Evolutionary conservation across 2,888 invertebrate species (phyloP), one percentile per base, ranked within the genome.

Genomic region (Liodrosophila aerea): DNA sequence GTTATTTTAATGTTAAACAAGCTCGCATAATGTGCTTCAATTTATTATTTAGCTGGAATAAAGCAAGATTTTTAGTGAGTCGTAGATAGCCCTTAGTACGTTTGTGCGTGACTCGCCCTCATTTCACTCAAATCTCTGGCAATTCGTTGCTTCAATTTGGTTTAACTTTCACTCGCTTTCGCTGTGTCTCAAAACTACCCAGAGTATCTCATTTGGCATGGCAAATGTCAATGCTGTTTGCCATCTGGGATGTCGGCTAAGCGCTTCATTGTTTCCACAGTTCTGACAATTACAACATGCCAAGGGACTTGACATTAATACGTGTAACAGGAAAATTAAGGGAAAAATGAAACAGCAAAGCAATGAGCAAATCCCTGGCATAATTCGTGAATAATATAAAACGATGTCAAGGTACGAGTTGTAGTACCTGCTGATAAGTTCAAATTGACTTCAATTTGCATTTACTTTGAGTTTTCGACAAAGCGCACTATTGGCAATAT

Each of bases 371-470:
- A 57, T 58, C 54, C 56, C 64, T 33, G 60, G 58, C 64, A 67
- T 50, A 62, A 62, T 58, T 59, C 60, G 44, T 46, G 51, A 44
- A 40, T 41, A 31, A 49, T 51, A 27, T 39, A 29, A 51, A 80
- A 73, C 59, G 50, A 64, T 76, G 76, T 76, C 76, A 76, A 76
- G 76, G 82, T 76, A 62, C 15, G 4, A 18, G 18, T 3, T 7
- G 16, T 7, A 16, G n/a, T 27, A 13, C n/a, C 13, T 27, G 33
- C 4, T 1, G 7, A 5, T 27, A 7, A 29, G 29, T 7, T 1
- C 3, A 8, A 33, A 29, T 22, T 27, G 43, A 44, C 33, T 33
- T 41, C 22, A 33, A 37, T n/a, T 39, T 41, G 11, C 13, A 52
- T 4, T 36, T 15, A 8, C 7, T 12, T 13, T 13, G 12, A 4